Evolutionary conservation across 2,888 invertebrate species (phyloP), one percentile per base, ranked within the genome.

Genomic region (Scotopteryx bipunctaria): DNA sequence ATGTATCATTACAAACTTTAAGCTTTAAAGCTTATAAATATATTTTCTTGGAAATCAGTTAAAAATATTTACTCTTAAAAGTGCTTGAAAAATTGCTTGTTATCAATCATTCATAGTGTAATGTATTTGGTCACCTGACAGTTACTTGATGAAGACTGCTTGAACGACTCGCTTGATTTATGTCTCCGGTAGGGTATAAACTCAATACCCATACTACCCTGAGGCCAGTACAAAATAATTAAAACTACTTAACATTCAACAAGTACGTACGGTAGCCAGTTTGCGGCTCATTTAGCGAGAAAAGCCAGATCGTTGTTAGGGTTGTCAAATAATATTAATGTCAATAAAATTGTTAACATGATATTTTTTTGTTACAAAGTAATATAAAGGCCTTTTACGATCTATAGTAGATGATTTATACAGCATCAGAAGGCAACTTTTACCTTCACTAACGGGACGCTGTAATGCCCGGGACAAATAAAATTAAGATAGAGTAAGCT

Each of bases 231-330:
- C 80, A 75, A 85, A 85, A 86, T 89, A 86, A 88, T 89, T 88
- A 86, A 89, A 88, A 86, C 86, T 87, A 87, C 83, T 89, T 89
- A 85, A 86, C 78, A 88, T 88, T 87, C 86, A 85, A 82, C 74
- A 83, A 76, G 83, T 81, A 81, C 82, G 80, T 81, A 73, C 76
- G 71, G 85, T 76, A 81, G 82, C 81, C 74, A 73, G 83, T 78
- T 74, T 73, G 78, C 74, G 72, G 79, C 78, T 85, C 82, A 83
- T 84, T 83, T 82, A 79, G 76, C 73, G 67, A 46, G 54, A 45
- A 57, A 42, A 57, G 43, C 43, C 46, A 51, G 55, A 49, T 50
- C 33, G 37, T 15, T 17, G 25, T 9, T 55, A 62, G 60, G 62
- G 62, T 23, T 62, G 57, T 15, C 49, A 15, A 31, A 19, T 11